phyloP scores from a whole-genome alignment of 2,888 invertebrate genomes.

The Meteorus colon region DNA sequence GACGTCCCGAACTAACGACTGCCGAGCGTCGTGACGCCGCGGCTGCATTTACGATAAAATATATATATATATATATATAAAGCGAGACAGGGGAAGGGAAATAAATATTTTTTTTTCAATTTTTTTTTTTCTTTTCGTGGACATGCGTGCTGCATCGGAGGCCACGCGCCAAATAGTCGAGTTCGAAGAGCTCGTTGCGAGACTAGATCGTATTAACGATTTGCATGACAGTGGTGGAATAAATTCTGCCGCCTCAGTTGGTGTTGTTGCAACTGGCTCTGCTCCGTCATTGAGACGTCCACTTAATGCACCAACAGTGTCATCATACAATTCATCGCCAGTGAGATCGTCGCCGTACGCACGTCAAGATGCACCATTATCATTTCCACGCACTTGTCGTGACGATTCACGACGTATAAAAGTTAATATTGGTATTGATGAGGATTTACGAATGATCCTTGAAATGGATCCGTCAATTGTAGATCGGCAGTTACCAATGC shows the following conservation, averaged over 20 bases:
- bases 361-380: constrained; percentile 29
- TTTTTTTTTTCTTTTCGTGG: constrained; percentile 8
- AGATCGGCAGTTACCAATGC: constrained; percentile 68
- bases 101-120: neutral
- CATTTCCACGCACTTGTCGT: constrained; percentile 33
- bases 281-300: constrained; percentile 36
- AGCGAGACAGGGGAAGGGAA: neutral
- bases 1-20: constrained; percentile 61
- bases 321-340: constrained; percentile 35
- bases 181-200: constrained; percentile 71
- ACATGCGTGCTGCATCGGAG: constrained; percentile 64
- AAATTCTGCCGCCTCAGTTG: constrained; percentile 19
- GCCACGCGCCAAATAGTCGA: constrained; percentile 70
- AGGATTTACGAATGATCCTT: constrained; percentile 78
- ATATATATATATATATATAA: neutral
- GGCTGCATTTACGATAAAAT: neutral
- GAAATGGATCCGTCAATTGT: constrained; percentile 79
- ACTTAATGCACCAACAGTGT: constrained; percentile 16
- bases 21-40: constrained; percentile 36
- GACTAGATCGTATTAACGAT: constrained; percentile 69
- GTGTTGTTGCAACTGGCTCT: neutral
- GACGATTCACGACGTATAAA: constrained; percentile 68
- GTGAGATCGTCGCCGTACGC: constrained; percentile 25
- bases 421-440: constrained; percentile 77
- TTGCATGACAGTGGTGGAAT: constrained; percentile 35